These are phyloP conservation scores for Caenorhabditis afra DNA, from an alignment of 2,888 invertebrate genomes.

Conservation along the genomic window DNA sequence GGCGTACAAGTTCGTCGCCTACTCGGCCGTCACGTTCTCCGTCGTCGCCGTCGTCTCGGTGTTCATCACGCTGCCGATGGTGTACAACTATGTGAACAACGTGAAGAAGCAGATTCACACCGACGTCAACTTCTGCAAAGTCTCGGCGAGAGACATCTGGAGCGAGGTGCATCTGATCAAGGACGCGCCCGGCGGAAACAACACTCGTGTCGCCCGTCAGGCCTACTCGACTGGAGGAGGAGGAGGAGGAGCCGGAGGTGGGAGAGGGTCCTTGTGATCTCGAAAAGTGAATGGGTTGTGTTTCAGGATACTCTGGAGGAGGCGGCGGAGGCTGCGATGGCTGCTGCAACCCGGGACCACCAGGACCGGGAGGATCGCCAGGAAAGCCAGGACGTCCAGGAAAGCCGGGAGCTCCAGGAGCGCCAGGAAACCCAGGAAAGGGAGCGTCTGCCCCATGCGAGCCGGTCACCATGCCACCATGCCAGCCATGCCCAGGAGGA, in stretches of 20 bases:
- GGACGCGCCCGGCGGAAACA: conserved; percentile 68
- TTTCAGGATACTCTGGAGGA: conserved; percentile 42
- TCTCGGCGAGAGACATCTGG: conserved; percentile 80
- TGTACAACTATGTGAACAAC: conserved; percentile 77
- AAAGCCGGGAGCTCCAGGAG: conserved; percentile 68
- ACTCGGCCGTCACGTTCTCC: conserved; percentile 72
- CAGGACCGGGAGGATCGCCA: conserved; percentile 66
- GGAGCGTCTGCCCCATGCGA: conserved; percentile 62
- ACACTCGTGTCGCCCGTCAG: conserved; percentile 75
- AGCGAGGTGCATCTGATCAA: conserved; percentile 78
- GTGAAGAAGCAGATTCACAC: conserved; percentile 74
- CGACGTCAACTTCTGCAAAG: conserved; percentile 77
- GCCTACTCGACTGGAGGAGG: conserved; percentile 59
- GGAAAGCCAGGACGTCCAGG: conserved; percentile 66
- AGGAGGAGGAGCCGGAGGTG: conserved; percentile 33
- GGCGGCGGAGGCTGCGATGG: conserved; percentile 61
- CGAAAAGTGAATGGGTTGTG: neutral
- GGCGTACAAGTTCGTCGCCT: conserved; percentile 69
- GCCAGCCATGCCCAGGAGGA: conserved; percentile 65
- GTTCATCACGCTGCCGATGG: conserved; percentile 78
- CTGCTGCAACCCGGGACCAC: conserved; percentile 67
- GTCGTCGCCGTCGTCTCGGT: conserved; percentile 77
- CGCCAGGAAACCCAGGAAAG: conserved; percentile 69
- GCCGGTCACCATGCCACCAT: conserved; percentile 67
- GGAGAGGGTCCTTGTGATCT: no score